Evolutionary conservation across 2,113 vertebrate species (phyloP).

Genomic region (Cynopterus brachyotis): DNA sequence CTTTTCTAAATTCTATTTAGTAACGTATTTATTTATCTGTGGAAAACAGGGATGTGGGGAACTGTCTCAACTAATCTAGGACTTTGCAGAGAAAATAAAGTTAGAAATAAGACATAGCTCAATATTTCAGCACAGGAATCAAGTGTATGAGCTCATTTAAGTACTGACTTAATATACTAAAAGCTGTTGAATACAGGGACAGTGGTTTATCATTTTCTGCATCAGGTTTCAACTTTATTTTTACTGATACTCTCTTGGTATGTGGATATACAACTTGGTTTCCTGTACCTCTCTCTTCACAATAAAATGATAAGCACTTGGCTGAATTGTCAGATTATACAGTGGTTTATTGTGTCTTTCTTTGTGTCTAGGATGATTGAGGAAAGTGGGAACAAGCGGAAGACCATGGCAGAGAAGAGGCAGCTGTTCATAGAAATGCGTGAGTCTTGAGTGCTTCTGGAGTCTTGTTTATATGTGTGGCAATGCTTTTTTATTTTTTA

Average conservation of each 20-base stretch:
- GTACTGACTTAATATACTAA: not conserved
- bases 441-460: conserved; percentile 84
- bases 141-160: not conserved
- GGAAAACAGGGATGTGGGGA: not conserved
- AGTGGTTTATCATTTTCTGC: not conserved
- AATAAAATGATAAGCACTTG: not conserved
- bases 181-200: not conserved
- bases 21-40: not conserved
- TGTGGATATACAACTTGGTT: not conserved
- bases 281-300: not conserved
- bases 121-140: not conserved
- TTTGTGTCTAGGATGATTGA: conserved; percentile 95
- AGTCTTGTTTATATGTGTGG: not conserved
- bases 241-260: not conserved
- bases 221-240: not conserved
- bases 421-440: conserved; percentile 99
- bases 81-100: conserved; percentile 7
- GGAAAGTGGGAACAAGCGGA: conserved; percentile 95
- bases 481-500: not conserved
- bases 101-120: not conserved
- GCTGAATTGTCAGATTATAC: not conserved
- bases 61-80: not conserved
- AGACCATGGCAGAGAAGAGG: conserved; percentile 97
- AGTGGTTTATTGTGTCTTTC: conserved; percentile 47
- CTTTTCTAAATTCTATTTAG: conserved; percentile 36